Percentiles rank a stretch among this genome's conserved stretches.
Conservation (phyloP, 2,888 invertebrate species). For the Eubasilissa splendida region DNA sequence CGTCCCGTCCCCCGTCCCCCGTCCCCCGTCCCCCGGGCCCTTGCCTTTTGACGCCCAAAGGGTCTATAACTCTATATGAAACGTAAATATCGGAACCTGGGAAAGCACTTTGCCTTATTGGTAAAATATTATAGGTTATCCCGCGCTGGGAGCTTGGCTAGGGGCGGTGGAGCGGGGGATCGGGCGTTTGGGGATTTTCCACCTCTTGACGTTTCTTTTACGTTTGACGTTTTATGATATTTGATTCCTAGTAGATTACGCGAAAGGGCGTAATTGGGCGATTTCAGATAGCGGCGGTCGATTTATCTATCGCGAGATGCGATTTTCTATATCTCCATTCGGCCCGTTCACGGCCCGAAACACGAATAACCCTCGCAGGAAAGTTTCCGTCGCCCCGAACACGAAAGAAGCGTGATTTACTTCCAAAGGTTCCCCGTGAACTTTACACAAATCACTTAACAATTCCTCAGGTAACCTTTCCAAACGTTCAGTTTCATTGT, state of each 20-base stretch:
- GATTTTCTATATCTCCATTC: no score
- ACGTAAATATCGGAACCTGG: constrained; percentile 58
- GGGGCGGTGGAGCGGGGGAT: constrained; percentile 13
- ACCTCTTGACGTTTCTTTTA: constrained; percentile 37
- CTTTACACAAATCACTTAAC: constrained; percentile 10
- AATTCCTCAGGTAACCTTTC: neutral
- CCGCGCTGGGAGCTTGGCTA: constrained; percentile 30
- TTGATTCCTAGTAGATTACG: constrained; percentile 38
- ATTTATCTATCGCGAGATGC: no score
- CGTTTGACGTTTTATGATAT: constrained; percentile 47
- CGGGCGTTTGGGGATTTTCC: constrained; percentile 29
- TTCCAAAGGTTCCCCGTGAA: neutral
- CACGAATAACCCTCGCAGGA: no score
- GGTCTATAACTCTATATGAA: constrained; percentile 53
- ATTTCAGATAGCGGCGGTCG: constrained; percentile 11
- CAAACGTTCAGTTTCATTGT: constrained; percentile 8
- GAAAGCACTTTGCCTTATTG: constrained; percentile 59
- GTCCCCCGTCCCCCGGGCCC: constrained; percentile 1
- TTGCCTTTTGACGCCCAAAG: constrained; percentile 45
- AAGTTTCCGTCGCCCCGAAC: no score
- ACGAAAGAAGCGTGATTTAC: neutral
- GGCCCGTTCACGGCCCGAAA: no score
- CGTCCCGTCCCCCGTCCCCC: constrained; percentile 13
- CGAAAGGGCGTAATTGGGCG: constrained; percentile 35
- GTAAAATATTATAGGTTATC: constrained; percentile 57